Percentiles rank a stretch among this genome's conserved stretches.
Conservation (phyloP, 2,797 vertebrate species). For the Anomalospiza imberbis region DNA sequence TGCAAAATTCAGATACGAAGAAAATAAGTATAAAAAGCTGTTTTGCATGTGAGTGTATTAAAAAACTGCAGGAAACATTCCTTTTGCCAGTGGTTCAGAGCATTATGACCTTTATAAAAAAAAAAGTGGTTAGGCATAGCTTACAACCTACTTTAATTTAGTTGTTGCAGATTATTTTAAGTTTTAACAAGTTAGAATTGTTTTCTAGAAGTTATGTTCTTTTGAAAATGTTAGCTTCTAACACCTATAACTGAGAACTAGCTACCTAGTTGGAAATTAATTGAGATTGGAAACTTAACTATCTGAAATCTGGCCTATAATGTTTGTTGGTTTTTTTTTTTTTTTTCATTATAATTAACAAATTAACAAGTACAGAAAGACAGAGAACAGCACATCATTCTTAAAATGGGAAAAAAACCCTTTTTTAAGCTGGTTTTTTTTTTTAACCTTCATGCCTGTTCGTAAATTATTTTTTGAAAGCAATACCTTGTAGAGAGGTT, state of each 20-base stretch:
- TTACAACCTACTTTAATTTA: not conserved
- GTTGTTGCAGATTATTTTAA: not conserved
- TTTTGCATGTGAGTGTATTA: not conserved
- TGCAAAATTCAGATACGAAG: not conserved
- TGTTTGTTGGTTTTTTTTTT: not conserved
- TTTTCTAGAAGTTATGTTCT: not conserved
- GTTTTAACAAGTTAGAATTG: not conserved
- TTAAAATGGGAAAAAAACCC: not conserved
- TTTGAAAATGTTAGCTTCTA: not conserved
- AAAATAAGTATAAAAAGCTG: not conserved
- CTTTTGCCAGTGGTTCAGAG: not conserved
- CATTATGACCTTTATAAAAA: not conserved
- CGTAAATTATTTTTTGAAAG: not conserved
- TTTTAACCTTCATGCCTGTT: not conserved
- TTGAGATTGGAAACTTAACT: not conserved
- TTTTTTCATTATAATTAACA: not conserved
- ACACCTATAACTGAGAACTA: not conserved
- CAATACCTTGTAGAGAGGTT: not conserved
- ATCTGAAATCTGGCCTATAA: not conserved
- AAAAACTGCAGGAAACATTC: not conserved
- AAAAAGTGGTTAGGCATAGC: not conserved
- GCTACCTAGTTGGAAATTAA: not conserved
- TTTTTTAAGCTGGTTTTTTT: not conserved
- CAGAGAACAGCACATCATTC: not conserved
- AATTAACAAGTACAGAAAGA: not conserved